Percentiles rank a stretch among this genome's conserved stretches.
phyloP scores from a whole-genome alignment of 2,113 vertebrate species.

The Heliornis fulica region DNA sequence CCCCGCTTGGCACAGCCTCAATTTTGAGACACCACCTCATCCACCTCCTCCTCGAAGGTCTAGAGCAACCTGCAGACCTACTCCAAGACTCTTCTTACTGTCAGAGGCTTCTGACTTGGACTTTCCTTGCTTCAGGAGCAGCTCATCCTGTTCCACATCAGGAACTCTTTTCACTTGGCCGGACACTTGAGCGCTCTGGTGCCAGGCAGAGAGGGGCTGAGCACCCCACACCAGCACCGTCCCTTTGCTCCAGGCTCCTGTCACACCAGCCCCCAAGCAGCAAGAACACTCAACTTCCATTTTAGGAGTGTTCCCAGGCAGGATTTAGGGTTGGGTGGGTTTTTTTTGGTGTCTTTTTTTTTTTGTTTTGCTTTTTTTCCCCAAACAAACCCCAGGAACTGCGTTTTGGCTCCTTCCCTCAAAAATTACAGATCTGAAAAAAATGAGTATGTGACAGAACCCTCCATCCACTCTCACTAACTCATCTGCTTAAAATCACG shows the following conservation, averaged over 20 bases:
- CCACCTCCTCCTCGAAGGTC: neutral
- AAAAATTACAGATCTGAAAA: neutral
- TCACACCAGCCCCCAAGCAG: neutral
- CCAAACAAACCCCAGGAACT: neutral
- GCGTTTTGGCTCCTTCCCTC: neutral
- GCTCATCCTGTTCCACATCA: neutral
- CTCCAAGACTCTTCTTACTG: neutral
- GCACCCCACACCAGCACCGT: neutral
- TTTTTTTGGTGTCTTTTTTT: too few species aligned
- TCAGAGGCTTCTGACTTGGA: neutral
- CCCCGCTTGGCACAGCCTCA: neutral
- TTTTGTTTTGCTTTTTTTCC: neutral
- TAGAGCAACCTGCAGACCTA: neutral
- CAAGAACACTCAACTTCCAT: neutral
- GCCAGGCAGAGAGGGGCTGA: neutral
- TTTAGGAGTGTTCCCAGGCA: neutral
- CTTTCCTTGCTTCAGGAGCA: neutral
- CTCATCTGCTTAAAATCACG: conserved; percentile 8
- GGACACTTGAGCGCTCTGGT: neutral
- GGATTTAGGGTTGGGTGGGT: neutral
- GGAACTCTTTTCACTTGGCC: neutral
- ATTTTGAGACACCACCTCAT: neutral
- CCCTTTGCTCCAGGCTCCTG: neutral
- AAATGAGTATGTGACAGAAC: neutral
- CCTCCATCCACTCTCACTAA: neutral